Conservation (phyloP, 1,140 invertebrate species). For the Heliothis virescens region DNA sequence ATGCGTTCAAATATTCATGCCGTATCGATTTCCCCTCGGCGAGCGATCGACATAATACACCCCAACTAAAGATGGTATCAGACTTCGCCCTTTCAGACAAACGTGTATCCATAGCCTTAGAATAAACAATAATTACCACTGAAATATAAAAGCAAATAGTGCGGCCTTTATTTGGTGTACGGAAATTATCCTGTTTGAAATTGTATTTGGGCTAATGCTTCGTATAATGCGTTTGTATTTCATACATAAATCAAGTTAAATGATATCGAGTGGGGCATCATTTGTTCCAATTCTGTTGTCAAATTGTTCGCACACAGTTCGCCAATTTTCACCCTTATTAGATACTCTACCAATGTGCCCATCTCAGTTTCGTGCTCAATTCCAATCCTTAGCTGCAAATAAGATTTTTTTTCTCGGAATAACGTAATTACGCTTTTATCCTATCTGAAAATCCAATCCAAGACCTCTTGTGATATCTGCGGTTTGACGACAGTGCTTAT, state of each 20-base stretch:
- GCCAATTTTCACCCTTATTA: conserved; percentile 27
- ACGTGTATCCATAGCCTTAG: conserved; percentile 43
- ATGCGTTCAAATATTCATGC: conserved; percentile 81
- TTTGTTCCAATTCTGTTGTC: neutral
- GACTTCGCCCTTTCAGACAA: conserved; percentile 71
- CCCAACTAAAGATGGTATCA: conserved; percentile 82
- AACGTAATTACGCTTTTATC: conserved; percentile 30
- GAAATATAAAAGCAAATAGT: conserved; percentile 38
- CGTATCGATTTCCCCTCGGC: conserved; percentile 70
- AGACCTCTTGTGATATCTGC: conserved; percentile 5
- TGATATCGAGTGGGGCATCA: neutral
- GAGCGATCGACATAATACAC: conserved; percentile 65
- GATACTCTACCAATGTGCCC: neutral
- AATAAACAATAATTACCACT: conserved; percentile 51
- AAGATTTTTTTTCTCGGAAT: conserved; percentile 28
- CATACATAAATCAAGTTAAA: conserved; percentile 11
- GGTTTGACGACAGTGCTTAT: neutral
- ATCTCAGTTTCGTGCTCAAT: conserved; percentile 12
- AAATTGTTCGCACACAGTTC: conserved; percentile 1
- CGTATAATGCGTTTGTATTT: conserved; percentile 14
- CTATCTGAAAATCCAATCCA: conserved; percentile 26
- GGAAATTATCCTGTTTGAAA: conserved; percentile 32
- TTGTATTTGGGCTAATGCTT: conserved; percentile 27
- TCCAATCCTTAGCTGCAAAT: conserved; percentile 25
- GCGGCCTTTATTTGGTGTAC: conserved; percentile 37